Evolutionary conservation across 2,113 vertebrate species (phyloP).

Genomic region (Erinaceus europaeus): DNA sequence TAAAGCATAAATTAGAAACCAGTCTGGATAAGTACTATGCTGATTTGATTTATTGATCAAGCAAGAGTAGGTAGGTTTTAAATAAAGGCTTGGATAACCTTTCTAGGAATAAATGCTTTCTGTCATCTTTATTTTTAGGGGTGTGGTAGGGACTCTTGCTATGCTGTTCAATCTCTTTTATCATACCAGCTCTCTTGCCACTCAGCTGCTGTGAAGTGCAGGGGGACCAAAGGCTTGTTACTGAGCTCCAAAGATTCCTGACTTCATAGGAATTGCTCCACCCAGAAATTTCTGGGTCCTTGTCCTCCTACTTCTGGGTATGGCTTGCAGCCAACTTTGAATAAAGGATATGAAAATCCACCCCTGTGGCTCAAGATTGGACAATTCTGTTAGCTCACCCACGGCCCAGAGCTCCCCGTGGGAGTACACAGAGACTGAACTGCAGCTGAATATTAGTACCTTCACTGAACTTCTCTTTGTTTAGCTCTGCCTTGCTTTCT

Average conservation of each 20-base stretch:
- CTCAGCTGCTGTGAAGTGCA: not conserved
- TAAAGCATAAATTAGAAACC: not conserved
- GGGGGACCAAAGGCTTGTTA: not conserved
- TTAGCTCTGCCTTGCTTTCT: not conserved
- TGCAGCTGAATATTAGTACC: not conserved
- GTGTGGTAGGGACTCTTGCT: not conserved
- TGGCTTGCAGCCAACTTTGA: not conserved
- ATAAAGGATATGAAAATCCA: not conserved
- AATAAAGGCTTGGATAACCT: not conserved
- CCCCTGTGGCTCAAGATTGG: not conserved
- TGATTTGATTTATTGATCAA: not conserved
- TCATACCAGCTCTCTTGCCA: not conserved
- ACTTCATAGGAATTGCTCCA: not conserved
- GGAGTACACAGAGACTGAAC: not conserved
- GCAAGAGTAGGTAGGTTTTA: not conserved
- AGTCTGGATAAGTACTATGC: not conserved
- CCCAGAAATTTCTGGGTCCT: not conserved
- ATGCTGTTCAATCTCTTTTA: not conserved
- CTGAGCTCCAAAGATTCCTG: not conserved
- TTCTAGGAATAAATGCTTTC: not conserved
- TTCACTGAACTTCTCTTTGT: not conserved
- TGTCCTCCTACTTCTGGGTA: not conserved
- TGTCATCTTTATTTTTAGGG: not conserved
- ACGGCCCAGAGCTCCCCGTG: not conserved
- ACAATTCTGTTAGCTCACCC: not conserved